Percentiles rank a stretch among this genome's conserved stretches.
Evolutionary conservation across 2,888 invertebrate species (phyloP).

Genomic region (Malthinus flaveolus): DNA sequence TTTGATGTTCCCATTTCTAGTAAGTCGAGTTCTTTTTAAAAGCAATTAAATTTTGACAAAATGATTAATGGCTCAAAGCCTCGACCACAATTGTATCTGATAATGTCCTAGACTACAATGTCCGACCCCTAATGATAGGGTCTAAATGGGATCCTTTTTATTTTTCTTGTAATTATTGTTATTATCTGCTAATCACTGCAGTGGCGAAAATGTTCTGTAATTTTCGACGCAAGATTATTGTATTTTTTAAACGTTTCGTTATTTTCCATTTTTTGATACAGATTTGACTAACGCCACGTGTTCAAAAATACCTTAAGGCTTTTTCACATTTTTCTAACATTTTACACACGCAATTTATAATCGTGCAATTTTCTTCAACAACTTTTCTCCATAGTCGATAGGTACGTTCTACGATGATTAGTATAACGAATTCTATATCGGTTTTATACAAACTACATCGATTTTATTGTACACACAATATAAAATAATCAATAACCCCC

Average conservation of each 20-base stretch:
- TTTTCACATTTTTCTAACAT: not conserved
- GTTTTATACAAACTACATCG: no score
- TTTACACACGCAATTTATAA: no score
- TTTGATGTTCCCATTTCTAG: slow-evolving; percentile 41
- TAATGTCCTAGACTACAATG: slow-evolving; percentile 46
- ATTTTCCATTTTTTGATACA: slow-evolving; percentile 18
- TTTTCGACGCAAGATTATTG: slow-evolving; percentile 24
- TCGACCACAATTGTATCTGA: slow-evolving; percentile 47
- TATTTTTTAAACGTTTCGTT: slow-evolving; percentile 23
- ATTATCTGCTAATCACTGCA: slow-evolving; percentile 45
- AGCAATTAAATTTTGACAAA: slow-evolving; percentile 53
- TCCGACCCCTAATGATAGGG: slow-evolving; percentile 48
- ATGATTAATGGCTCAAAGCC: slow-evolving; percentile 52
- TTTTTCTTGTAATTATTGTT: slow-evolving; percentile 47
- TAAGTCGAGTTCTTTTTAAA: slow-evolving; percentile 42
- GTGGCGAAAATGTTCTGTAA: slow-evolving; percentile 38
- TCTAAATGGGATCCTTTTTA: slow-evolving; percentile 45
- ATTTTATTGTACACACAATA: no score
- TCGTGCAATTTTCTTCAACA: no score
- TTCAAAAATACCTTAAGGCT: slow-evolving; percentile 19
- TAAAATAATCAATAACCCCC: no score
- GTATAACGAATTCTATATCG: no score
- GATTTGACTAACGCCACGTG: slow-evolving; percentile 22
- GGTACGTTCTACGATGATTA: no score
- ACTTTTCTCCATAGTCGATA: no score